phyloP scores from a whole-genome alignment of 2,888 invertebrate genomes.

The Hirtodrosophila histrioides region DNA sequence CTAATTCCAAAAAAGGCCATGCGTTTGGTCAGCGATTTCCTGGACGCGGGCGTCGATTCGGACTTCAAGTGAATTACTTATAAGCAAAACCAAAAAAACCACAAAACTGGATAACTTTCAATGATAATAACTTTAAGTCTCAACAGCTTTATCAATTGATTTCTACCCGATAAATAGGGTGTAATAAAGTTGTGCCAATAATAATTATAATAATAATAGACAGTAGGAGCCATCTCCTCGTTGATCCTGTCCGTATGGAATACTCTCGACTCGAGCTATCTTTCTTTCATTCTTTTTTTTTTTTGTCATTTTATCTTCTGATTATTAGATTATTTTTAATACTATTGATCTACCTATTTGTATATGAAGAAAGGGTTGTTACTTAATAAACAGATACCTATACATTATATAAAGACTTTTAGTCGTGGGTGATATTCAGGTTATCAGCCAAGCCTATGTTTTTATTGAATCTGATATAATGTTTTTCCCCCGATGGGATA shows the following conservation, averaged over 20 bases:
- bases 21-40: constrained; percentile 86
- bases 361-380: constrained; percentile 55
- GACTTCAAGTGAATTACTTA: constrained; percentile 75
- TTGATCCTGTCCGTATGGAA: too few relatives aligned
- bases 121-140: constrained; percentile 31
- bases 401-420: neutral
- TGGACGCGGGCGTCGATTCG: constrained; percentile 88
- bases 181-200: too few relatives aligned
- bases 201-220: too few relatives aligned
- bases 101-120: constrained; percentile 16
- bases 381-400: constrained; percentile 58
- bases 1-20: constrained; percentile 86
- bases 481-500: too few relatives aligned
- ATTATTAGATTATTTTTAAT: constrained; percentile 11
- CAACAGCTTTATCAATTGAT: constrained; percentile 38
- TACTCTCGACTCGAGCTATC: neutral
- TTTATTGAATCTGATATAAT: too few relatives aligned
- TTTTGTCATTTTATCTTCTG: constrained; percentile 10
- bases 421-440: too few relatives aligned
- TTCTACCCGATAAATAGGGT: too few relatives aligned
- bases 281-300: constrained; percentile 5
- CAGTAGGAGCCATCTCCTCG: too few relatives aligned
- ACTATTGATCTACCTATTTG: constrained; percentile 23
- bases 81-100: constrained; percentile 4
- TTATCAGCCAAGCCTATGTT: too few relatives aligned